phyloP scores from a whole-genome alignment of 2,113 vertebrate genomes.

The Tetrao urogallus region DNA sequence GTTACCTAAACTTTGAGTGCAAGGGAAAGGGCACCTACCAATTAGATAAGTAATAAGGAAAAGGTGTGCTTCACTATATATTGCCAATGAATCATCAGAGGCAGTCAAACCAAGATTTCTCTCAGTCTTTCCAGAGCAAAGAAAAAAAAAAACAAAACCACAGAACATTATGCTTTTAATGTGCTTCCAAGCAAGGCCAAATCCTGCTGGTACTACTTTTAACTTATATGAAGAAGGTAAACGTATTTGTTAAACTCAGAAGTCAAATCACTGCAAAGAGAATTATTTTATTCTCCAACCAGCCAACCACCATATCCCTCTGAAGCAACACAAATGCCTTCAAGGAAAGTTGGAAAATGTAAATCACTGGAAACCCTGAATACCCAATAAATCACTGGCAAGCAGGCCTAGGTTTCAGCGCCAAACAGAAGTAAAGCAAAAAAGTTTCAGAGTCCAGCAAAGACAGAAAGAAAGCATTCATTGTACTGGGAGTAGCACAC shows the following conservation, averaged over 20 bases:
- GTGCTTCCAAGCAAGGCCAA: not conserved
- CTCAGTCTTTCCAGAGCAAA: not conserved
- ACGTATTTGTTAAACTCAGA: not conserved
- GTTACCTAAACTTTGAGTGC: not conserved
- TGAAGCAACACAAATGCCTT: conserved; percentile 7
- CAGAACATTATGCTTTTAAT: not conserved
- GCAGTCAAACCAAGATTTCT: not conserved
- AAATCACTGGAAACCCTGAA: conserved; percentile 47
- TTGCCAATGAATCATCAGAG: not conserved
- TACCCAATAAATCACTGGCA: conserved; percentile 58
- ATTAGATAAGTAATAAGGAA: not conserved
- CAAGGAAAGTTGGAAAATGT: conserved; percentile 55
- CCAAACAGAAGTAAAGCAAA: conserved; percentile 49
- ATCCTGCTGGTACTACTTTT: not conserved
- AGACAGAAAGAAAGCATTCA: conserved; percentile 32
- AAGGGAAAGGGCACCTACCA: not conserved
- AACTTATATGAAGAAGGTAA: not conserved
- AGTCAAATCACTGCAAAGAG: conserved; percentile 11
- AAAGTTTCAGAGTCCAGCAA: conserved; percentile 35
- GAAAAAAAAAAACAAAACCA: not conserved
- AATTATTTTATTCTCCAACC: not conserved
- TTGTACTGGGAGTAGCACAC: conserved; percentile 44
- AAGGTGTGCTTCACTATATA: not conserved
- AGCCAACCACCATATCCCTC: conserved; percentile 27
- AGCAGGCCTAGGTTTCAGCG: not conserved